Evolutionary conservation across 2,113 vertebrate species (phyloP).

Genomic region (Poecile atricapillus): DNA sequence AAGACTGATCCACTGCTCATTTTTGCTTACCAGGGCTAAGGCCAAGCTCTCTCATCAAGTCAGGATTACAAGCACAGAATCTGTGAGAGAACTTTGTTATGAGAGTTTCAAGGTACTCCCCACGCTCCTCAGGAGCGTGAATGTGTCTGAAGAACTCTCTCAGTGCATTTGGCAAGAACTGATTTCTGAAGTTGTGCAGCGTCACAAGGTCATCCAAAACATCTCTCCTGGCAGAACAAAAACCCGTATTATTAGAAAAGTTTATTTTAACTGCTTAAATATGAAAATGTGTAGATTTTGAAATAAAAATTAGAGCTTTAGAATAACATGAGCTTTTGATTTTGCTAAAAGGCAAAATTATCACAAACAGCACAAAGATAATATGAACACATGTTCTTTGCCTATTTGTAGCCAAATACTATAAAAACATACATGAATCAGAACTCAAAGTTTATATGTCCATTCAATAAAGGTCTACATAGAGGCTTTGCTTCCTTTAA

Average conservation of each 20-base stretch:
- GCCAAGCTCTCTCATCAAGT: slow-evolving; percentile 89
- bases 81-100: slow-evolving; percentile 99
- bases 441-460: neutral
- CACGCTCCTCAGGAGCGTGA: slow-evolving; percentile 95
- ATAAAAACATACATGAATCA: neutral
- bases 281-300: neutral
- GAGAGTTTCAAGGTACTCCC: slow-evolving; percentile 98
- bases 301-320: neutral
- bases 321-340: neutral
- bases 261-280: neutral
- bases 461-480: neutral
- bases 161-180: slow-evolving; percentile 97
- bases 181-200: slow-evolving; percentile 98
- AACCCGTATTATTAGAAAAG: neutral
- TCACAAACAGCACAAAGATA: neutral
- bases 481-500: neutral
- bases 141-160: slow-evolving; percentile 98
- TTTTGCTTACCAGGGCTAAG: slow-evolving; percentile 91
- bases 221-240: slow-evolving; percentile 81
- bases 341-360: neutral
- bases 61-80: slow-evolving; percentile 95
- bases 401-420: neutral
- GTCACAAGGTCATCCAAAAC: slow-evolving; percentile 97
- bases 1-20: neutral
- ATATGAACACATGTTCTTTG: neutral